Base-by-base conservation (phyloP, 2,113 vertebrate genomes). In the Herpetotheres cachinnans region DNA sequence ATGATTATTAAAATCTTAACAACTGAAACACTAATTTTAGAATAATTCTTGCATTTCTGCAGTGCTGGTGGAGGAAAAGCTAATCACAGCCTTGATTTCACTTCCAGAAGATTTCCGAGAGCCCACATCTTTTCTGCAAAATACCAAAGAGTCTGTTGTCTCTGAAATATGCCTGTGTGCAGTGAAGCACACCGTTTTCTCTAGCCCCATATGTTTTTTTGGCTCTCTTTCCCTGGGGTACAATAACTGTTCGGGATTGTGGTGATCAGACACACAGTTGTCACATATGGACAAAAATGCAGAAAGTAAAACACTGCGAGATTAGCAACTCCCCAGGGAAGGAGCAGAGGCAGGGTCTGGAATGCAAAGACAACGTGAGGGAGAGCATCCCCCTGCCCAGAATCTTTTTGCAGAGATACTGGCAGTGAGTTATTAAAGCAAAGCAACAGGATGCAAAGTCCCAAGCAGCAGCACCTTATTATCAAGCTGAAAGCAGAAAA, bases 161-260 rank as follows among this genome's bases (percentile, higher is more conserved):
- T 87, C 92, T 82, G 81, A 82, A 86, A 89, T 26, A 92, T 4
- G 44, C 85, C 92, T 8, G 70, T 93, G 95, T 96, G 95, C 90
- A 92, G 38, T 21, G 76, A 94, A 90, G 93, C 93, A 95, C 86
- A 89, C 36, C 25, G 21, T 88, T 73, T 72, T 94, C 95, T 96
- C 85, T 83, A 95, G 90, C 88, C 90, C 95, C 95, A 92, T 96
- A 97, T 98, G 97, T 59, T 97, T 97, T 92, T 92, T 82, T 93
- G 95, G 91, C 94, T 97, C 93, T 44, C 47, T 96, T 95, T 97
- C 98, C 97, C 97, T 84, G 79, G 95, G 96, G 97, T 90, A 89
- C 91, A 96, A 92, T 96, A 94, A 96, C 91, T 54, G 44, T 55
- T 58, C 2, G 93, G 96, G 91, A 78, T 73, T 84, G 93, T 82